Base-by-base conservation (phyloP, 2,797 vertebrate species). In the Malacoraja senta region DNA sequence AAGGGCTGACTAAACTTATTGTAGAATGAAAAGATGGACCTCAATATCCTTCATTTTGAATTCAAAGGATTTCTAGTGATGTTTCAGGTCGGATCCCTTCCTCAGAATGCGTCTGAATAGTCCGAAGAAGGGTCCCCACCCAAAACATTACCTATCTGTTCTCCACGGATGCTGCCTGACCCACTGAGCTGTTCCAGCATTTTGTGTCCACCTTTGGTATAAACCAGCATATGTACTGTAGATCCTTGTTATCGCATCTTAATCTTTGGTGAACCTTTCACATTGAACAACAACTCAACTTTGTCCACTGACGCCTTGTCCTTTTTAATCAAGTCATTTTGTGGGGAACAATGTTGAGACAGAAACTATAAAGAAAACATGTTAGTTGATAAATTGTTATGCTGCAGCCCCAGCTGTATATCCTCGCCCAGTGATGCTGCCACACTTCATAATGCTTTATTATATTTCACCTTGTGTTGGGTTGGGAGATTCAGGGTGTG, bases 341-440 rank as follows among this genome's bases (percentile, higher is more conserved):
- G 71, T 29, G 74, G 26, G 35, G 74, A 58, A 15, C 3, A 76
- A 58, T n/a, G 44, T 63, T 58, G 71, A 58, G 71, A 92, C n/a
- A 68, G n/a, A 92, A 92, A 53, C 10, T 38, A 74, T n/a, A 44
- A 86, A 32, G 17, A 53, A 15, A 35, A 91, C 4, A 29, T 91
- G 68, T 92, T 92, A 58, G 71, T 38, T 92, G 72, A 71, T n/a
- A 29, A 92, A 92, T 76, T 74, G 44, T 92, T 92, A 74, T 53
- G 8, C 38, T 72, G 24, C 71, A 72, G 15, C 17, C 38, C 63
- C 21, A 26, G 7, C 35, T 38, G 44, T 8, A 26, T 72, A 21
- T 68, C 65, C 21, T 17, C 1, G 53, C 21, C 90, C 44, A 92
- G 24, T 24, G 58, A 58, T 72, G 19, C 53, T 92, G 35, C 38